Evolutionary conservation across 2,888 invertebrate species (phyloP).

Genomic region (Eupithecia inturbata): DNA sequence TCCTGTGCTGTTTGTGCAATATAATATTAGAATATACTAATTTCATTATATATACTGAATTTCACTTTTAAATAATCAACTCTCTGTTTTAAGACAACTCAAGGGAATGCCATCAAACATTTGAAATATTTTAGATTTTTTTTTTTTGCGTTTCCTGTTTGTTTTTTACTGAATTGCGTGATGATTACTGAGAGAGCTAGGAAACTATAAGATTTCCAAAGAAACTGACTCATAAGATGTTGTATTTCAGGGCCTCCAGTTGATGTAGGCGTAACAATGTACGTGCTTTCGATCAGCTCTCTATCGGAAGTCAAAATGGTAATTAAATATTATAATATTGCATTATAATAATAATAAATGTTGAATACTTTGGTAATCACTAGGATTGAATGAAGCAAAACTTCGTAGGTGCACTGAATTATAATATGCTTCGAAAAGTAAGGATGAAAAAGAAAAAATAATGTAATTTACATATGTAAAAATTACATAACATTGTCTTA

Average conservation of each 20-base stretch:
- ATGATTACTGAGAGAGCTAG: background rate
- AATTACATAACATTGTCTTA: too few relatives aligned
- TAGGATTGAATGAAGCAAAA: background rate
- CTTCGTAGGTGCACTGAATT: background rate
- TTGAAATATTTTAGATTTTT: background rate
- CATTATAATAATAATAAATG: background rate
- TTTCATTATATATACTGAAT: background rate
- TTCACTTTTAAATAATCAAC: background rate
- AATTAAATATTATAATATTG: slow-evolving; percentile 52
- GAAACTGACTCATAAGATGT: background rate
- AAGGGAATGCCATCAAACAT: background rate
- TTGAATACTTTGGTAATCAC: background rate
- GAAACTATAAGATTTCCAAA: background rate
- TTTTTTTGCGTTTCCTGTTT: background rate
- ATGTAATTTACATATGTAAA: too few relatives aligned
- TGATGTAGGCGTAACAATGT: slow-evolving; percentile 90
- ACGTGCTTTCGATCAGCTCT: slow-evolving; percentile 76
- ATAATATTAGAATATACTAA: background rate
- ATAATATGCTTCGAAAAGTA: too few relatives aligned
- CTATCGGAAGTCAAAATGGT: slow-evolving; percentile 94
- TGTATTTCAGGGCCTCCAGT: slow-evolving; percentile 87
- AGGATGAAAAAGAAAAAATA: too few relatives aligned
- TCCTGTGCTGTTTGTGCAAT: background rate
- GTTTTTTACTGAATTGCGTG: background rate
- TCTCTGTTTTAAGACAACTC: background rate